Evolutionary conservation across 2,113 vertebrate species (phyloP).

Genomic region (Aptenodytes forsteri): DNA sequence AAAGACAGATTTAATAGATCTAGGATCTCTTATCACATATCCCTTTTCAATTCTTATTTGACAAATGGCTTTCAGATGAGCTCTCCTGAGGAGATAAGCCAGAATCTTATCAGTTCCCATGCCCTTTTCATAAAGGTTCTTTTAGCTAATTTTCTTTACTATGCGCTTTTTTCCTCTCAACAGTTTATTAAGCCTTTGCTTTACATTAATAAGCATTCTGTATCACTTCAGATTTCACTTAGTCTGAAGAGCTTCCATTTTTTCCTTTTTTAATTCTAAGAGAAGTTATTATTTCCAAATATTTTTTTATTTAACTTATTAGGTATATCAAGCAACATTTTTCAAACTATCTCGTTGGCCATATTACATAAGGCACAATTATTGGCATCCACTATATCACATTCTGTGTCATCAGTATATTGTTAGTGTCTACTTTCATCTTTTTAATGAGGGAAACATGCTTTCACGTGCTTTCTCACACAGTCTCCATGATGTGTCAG

Average conservation of each 20-base stretch:
- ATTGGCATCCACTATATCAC: not conserved
- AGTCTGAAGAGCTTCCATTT: not conserved
- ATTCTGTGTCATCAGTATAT: not conserved
- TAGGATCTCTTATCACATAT: constrained; percentile 30
- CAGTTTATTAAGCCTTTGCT: not conserved
- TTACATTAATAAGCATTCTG: not conserved
- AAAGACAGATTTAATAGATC: constrained; percentile 47
- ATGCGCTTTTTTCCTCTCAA: not conserved
- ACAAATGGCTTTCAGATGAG: constrained; percentile 47
- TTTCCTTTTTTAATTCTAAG: not conserved
- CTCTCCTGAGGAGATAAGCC: constrained; percentile 18
- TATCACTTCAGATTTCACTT: not conserved
- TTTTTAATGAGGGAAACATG: not conserved
- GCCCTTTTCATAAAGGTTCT: constrained; percentile 21
- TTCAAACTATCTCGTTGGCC: not conserved
- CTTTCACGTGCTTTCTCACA: not conserved
- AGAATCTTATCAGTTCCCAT: constrained; percentile 12
- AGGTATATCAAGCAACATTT: not conserved
- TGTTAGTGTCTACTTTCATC: not conserved
- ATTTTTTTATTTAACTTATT: not conserved
- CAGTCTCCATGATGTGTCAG: not conserved
- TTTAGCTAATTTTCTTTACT: constrained; percentile 21
- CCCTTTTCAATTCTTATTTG: constrained; percentile 33
- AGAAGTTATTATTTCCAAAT: not conserved
- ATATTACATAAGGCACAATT: not conserved